Conservation (phyloP, 2,888 invertebrate genomes). For the Plebejus anna region DNA sequence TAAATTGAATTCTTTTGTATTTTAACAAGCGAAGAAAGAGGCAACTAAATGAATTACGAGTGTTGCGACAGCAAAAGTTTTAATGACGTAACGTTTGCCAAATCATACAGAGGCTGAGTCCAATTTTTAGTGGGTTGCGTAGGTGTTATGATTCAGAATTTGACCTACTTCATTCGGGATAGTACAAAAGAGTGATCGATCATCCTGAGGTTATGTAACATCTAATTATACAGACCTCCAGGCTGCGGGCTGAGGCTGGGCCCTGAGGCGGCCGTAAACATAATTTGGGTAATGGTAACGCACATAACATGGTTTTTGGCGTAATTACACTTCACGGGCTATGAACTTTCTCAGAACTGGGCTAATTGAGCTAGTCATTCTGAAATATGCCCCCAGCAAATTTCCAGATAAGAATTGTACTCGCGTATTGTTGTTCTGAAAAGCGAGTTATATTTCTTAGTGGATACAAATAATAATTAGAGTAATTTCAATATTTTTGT, state of each 20-base stretch:
- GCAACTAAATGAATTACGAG: conserved; percentile 21
- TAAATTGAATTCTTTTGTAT: conserved; percentile 14
- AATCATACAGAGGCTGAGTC: conserved; percentile 42
- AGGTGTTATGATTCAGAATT: conserved; percentile 41
- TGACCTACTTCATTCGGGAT: conserved; percentile 13
- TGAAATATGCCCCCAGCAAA: conserved; percentile 12
- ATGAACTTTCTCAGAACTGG: conserved; percentile 18
- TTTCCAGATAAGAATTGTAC: neutral
- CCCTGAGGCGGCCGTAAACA: conserved; percentile 1
- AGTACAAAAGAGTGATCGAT: conserved; percentile 23
- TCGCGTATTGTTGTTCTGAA: neutral
- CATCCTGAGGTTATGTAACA: conserved; percentile 20
- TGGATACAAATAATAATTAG: neutral
- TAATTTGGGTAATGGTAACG: conserved; percentile 15
- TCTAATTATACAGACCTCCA: conserved; percentile 8
- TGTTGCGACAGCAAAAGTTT: conserved; percentile 27
- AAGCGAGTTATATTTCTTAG: neutral
- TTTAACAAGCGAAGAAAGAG: conserved; percentile 1
- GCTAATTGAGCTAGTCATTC: conserved; percentile 5
- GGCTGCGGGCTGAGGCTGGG: neutral
- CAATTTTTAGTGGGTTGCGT: conserved; percentile 44
- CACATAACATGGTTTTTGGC: conserved; percentile 18
- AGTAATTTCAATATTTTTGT: neutral
- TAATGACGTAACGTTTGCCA: conserved; percentile 41
- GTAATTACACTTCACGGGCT: conserved; percentile 13